Percentiles rank a stretch among this genome's conserved stretches.
These are phyloP conservation scores for Apoderus coryli DNA, from an alignment of 2,888 invertebrate species.

Conservation along the genomic window DNA sequence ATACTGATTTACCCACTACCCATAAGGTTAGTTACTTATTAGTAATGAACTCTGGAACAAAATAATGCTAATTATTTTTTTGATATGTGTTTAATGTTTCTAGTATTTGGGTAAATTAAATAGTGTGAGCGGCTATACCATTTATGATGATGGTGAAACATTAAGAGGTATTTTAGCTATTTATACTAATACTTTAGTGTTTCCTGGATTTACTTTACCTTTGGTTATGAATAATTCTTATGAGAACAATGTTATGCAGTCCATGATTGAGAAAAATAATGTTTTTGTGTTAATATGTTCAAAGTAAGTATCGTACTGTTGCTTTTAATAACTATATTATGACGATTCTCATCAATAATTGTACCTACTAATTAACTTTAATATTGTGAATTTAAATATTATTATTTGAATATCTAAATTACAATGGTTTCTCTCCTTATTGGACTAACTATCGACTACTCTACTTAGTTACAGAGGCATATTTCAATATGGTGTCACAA, in stretches of 20 bases:
- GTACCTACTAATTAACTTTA: no score
- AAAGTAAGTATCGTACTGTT: no score
- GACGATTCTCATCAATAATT: no score
- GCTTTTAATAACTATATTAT: no score
- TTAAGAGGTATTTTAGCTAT: constrained; percentile 26
- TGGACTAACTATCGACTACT: no score
- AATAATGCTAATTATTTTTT: not conserved
- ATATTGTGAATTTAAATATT: no score
- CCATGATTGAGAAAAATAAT: constrained; percentile 41
- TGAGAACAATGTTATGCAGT: constrained; percentile 41
- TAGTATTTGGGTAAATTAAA: constrained; percentile 31
- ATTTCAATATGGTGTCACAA: constrained; percentile 42
- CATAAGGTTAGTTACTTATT: constrained; percentile 24
- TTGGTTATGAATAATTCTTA: constrained; percentile 41
- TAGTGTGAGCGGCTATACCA: constrained; percentile 29
- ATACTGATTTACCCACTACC: constrained; percentile 29
- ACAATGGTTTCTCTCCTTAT: no score
- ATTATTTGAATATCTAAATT: no score
- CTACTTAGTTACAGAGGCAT: constrained; percentile 16
- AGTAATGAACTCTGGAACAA: not conserved
- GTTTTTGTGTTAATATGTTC: constrained; percentile 49
- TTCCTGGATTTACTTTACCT: constrained; percentile 70
- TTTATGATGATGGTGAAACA: constrained; percentile 29
- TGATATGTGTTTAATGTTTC: constrained; percentile 11
- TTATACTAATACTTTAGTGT: constrained; percentile 41